Evolutionary conservation across 2,113 vertebrate genomes (phyloP).

Genomic region (Cinclus cinclus): DNA sequence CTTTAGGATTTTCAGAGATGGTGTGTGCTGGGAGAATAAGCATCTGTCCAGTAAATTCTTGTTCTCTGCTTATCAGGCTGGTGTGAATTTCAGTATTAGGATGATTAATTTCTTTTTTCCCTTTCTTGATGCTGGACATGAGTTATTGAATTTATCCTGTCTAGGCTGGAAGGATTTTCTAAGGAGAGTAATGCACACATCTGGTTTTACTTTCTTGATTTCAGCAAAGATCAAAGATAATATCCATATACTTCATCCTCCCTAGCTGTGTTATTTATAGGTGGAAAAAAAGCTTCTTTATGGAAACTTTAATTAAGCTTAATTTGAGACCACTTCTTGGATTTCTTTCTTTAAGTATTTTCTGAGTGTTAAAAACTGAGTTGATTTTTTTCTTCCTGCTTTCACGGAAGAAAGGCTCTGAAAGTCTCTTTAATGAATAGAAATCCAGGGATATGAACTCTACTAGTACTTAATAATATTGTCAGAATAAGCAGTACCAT

Average conservation of each 20-base stretch:
- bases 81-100: neutral
- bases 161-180: neutral
- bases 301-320: neutral
- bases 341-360: neutral
- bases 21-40: neutral
- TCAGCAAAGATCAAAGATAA: constrained; percentile 8
- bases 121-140: neutral
- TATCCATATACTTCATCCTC: neutral
- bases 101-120: neutral
- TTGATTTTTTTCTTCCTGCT: neutral
- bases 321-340: neutral
- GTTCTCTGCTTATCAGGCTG: neutral
- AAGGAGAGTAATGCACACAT: neutral
- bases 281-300: neutral
- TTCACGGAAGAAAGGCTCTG: neutral
- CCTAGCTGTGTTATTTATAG: neutral
- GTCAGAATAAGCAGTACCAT: neutral
- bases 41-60: neutral
- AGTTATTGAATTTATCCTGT: constrained; percentile 40
- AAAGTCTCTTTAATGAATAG: constrained; percentile 9
- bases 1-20: neutral
- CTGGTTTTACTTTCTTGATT: constrained; percentile 29
- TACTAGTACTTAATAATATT: neutral
- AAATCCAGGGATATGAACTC: neutral
- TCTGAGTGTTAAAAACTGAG: neutral